A percentile compares a stretch with the other conserved stretches of the same genome.
Evolutionary conservation across 37 sponge, comb jelly and placozoan species (phyloP).

Genomic region (Halisarca cf. caerulea): DNA sequence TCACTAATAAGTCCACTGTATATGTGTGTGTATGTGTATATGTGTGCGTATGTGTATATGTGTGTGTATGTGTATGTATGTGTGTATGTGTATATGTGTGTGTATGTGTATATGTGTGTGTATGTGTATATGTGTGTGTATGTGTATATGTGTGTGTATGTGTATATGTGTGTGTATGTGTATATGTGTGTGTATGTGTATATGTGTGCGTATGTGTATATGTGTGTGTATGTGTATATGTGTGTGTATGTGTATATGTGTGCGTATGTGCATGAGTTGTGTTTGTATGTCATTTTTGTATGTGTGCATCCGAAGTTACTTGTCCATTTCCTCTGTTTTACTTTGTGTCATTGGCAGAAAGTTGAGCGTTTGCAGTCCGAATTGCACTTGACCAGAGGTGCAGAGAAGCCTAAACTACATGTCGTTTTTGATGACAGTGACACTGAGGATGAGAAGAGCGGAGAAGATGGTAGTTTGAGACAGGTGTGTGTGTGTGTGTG

Average conservation of each 20-base stretch:
- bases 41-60: too few species aligned
- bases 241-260: slow-evolving; percentile 37
- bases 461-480: not conserved
- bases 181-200: slow-evolving; percentile 22
- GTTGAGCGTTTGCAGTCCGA: slow-evolving; percentile 49
- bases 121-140: not conserved
- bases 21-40: too few species aligned
- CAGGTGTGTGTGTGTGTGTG: not conserved
- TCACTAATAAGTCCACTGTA: too few species aligned
- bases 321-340: too few species aligned
- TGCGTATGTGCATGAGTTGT: too few species aligned
- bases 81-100: too few species aligned
- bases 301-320: too few species aligned
- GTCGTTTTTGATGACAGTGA: slow-evolving; percentile 68
- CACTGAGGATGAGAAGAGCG: slow-evolving; percentile 29
- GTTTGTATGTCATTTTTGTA: too few species aligned
- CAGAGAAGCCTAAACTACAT: slow-evolving; percentile 43
- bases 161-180: not conserved
- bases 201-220: slow-evolving; percentile 40
- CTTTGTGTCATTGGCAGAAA: slow-evolving; percentile 47
- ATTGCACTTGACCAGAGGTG: slow-evolving; percentile 51
- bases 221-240: slow-evolving; percentile 36
- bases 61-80: too few species aligned
- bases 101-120: too few species aligned
- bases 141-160: slow-evolving; percentile 3